A percentile compares a stretch with the other conserved stretches of the same genome.
Conservation (phyloP, 1,140 invertebrate species). For the Atta colombica region DNA sequence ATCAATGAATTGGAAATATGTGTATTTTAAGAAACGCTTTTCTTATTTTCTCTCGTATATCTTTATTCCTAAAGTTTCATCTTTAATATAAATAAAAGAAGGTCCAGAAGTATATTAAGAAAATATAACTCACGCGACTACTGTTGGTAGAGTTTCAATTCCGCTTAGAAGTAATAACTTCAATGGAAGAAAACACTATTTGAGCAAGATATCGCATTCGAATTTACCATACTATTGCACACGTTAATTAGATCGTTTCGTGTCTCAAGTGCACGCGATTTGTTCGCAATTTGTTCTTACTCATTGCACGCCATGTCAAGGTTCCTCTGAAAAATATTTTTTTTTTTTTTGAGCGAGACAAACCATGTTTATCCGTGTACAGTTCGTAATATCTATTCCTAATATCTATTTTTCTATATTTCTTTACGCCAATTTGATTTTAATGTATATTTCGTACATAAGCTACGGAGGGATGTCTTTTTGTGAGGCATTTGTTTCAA, state of each 20-base stretch:
- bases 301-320: constrained; percentile 55
- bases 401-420: background rate
- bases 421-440: background rate
- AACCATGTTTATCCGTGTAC: background rate
- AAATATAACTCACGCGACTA: constrained; percentile 38
- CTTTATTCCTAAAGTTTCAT: background rate
- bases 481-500: background rate
- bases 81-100: background rate
- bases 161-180: constrained; percentile 25
- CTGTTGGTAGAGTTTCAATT: background rate
- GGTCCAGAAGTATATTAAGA: background rate
- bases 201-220: constrained; percentile 44
- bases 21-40: background rate
- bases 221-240: constrained; percentile 20
- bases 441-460: background rate
- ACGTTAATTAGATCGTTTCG: constrained; percentile 51
- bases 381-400: background rate
- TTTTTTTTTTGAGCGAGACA: background rate
- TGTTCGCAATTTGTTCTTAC: constrained; percentile 43
- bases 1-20: background rate
- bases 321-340: constrained; percentile 14
- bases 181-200: constrained; percentile 22
- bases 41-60: background rate
- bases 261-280: constrained; percentile 42
- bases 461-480: background rate